Conservation (phyloP, 2,888 invertebrate species). For the Diarsia rubi region DNA sequence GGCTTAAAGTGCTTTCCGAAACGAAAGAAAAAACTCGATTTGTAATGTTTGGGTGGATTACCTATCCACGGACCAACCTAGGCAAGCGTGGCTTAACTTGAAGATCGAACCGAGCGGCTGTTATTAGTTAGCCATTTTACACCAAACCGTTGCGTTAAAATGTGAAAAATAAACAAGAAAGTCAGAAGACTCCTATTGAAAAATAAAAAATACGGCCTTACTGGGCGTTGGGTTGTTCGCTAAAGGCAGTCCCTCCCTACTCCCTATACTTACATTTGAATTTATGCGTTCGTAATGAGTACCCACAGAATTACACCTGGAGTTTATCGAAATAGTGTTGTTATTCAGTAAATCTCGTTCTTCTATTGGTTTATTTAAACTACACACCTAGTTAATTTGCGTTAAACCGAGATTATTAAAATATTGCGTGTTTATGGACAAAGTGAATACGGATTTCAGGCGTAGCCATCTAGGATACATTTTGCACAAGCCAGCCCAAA, state of each 20-base stretch:
- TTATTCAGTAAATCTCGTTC: neutral
- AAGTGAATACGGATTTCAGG: neutral
- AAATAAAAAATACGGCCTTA: slow-evolving; percentile 16
- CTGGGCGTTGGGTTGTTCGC: neutral
- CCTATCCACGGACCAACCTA: neutral
- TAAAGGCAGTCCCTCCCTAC: slow-evolving; percentile 1
- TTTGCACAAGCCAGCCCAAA: neutral
- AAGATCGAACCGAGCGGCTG: neutral
- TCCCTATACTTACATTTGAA: neutral
- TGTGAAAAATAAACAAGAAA: slow-evolving; percentile 20
- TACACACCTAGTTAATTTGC: neutral
- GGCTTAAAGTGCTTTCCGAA: too few species aligned
- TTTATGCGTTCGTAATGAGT: slow-evolving; percentile 15
- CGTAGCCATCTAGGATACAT: neutral
- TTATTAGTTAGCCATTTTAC: neutral
- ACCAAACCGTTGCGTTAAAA: neutral
- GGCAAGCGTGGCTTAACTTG: neutral
- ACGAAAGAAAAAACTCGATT: too few species aligned
- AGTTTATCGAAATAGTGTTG: slow-evolving; percentile 6
- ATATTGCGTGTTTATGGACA: neutral
- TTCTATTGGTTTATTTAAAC: slow-evolving; percentile 1
- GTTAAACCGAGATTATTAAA: neutral
- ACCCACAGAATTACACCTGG: slow-evolving; percentile 6
- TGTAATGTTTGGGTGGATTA: neutral
- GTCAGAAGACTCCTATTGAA: slow-evolving; percentile 1